Evolutionary conservation across 2,113 vertebrate genomes (phyloP).

Genomic region (Isurus oxyrinchus): DNA sequence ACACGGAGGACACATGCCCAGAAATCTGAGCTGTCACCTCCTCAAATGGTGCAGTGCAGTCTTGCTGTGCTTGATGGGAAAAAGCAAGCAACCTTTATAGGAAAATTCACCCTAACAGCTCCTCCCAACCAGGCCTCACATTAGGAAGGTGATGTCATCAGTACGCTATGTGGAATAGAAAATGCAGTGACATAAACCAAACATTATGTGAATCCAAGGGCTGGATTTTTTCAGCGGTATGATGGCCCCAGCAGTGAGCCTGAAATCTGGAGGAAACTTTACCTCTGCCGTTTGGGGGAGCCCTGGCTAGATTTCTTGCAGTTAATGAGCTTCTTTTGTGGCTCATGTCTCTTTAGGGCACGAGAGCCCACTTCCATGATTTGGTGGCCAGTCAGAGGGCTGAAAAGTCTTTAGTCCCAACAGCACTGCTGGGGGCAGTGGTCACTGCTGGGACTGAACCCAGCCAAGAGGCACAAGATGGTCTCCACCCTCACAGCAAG

Average conservation of each 20-base stretch:
- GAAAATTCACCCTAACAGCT: background rate
- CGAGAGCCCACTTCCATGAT: background rate
- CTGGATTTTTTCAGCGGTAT: background rate
- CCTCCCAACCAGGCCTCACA: background rate
- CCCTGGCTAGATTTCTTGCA: background rate
- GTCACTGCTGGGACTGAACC: no score
- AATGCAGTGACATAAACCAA: background rate
- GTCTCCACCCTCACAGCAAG: no score
- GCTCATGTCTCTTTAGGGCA: background rate
- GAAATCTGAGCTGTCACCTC: background rate
- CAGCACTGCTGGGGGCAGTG: no score
- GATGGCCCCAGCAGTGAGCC: no score
- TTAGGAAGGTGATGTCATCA: background rate
- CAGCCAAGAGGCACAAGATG: no score
- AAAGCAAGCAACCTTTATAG: background rate
- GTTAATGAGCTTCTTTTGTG: background rate
- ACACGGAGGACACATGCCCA: background rate
- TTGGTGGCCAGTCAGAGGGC: no score
- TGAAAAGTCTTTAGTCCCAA: no score
- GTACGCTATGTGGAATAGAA: background rate
- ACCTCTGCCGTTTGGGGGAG: background rate
- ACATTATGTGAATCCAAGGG: background rate
- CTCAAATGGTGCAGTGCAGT: background rate
- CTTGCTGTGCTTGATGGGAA: background rate
- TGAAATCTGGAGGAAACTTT: background rate